phyloP scores from a whole-genome alignment of 2,888 invertebrate genomes.

The Lycia hirtaria region DNA sequence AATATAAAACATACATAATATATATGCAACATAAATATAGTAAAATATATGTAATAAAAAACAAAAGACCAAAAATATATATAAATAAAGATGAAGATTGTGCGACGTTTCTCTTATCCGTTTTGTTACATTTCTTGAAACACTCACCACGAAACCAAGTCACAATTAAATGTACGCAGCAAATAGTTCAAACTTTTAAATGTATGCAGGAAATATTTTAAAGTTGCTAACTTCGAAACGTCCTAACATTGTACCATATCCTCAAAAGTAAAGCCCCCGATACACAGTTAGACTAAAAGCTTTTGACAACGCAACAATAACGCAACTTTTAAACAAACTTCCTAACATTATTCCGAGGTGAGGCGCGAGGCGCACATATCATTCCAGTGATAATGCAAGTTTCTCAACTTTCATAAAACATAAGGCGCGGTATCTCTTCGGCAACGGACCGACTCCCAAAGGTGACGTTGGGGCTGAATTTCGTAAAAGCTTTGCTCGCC shows the following conservation, averaged over 20 bases:
- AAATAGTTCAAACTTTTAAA: too few relatives aligned
- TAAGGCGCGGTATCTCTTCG: conserved; percentile 27
- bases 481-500: conserved; percentile 55
- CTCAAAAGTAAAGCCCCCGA: conserved; percentile 11
- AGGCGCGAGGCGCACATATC: conserved; percentile 30
- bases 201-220: too few relatives aligned
- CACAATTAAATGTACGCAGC: too few relatives aligned
- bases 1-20: too few relatives aligned
- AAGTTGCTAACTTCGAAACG: not conserved
- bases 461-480: conserved; percentile 56
- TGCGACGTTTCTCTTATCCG: too few relatives aligned
- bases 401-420: conserved; percentile 39
- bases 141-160: too few relatives aligned
- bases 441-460: conserved; percentile 44
- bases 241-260: not conserved
- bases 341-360: conserved; percentile 16
- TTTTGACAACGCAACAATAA: conserved; percentile 22
- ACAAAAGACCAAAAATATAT: too few relatives aligned
- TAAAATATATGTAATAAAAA: too few relatives aligned
- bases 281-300: conserved; percentile 25
- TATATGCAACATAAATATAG: too few relatives aligned
- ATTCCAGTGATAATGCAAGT: conserved; percentile 37
- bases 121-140: too few relatives aligned
- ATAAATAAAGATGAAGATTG: too few relatives aligned
- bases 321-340: conserved; percentile 27